Evolutionary conservation across 2,888 invertebrate species (phyloP).

Genomic region (Ommatoiulus sabulosus): DNA sequence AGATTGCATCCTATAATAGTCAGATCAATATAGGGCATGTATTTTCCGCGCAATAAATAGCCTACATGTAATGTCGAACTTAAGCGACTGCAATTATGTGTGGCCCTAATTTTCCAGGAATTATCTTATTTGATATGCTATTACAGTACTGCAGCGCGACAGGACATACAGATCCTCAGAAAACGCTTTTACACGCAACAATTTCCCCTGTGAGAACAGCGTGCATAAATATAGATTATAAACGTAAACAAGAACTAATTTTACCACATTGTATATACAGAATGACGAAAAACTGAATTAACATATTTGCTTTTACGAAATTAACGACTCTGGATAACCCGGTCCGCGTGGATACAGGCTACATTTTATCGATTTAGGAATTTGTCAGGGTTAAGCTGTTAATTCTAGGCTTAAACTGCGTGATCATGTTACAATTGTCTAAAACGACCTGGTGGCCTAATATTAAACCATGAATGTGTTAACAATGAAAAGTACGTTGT

Average conservation of each 20-base stretch:
- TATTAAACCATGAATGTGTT: neutral
- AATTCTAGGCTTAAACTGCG: neutral
- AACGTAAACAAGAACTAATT: neutral
- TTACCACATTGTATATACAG: neutral
- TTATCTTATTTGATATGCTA: too few relatives aligned
- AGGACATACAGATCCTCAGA: too few relatives aligned
- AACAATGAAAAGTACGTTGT: neutral
- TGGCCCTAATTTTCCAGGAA: too few relatives aligned
- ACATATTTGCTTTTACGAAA: neutral
- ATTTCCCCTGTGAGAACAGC: too few relatives aligned
- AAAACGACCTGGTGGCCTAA: neutral
- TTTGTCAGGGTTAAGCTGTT: neutral
- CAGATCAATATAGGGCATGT: too few relatives aligned
- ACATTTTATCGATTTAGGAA: neutral
- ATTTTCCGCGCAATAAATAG: too few relatives aligned
- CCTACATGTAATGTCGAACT: too few relatives aligned
- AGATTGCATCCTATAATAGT: too few relatives aligned
- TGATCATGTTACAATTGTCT: neutral
- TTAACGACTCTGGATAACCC: neutral
- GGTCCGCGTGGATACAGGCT: neutral
- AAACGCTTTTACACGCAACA: too few relatives aligned
- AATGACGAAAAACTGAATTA: neutral
- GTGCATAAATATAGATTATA: too few relatives aligned
- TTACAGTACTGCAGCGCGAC: too few relatives aligned
- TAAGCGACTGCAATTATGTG: too few relatives aligned